These are phyloP conservation scores for Euphydryas editha DNA, from an alignment of 2,888 invertebrate genomes.

Conservation along the genomic window DNA sequence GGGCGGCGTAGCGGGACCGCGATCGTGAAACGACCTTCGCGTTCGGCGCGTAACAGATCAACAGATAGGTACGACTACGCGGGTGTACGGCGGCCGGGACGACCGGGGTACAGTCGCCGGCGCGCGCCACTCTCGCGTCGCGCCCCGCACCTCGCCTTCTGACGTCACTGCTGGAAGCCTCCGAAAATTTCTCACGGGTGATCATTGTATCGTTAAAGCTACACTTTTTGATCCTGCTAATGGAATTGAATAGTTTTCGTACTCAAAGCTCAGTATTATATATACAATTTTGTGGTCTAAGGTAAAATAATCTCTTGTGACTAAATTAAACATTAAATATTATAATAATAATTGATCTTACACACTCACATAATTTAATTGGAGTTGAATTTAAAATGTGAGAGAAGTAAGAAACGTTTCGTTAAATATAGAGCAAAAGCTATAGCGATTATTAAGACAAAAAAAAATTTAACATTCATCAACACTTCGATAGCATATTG, in stretches of 20 bases:
- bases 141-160: constrained; percentile 56
- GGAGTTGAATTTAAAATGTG: too few relatives aligned
- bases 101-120: constrained; percentile 47
- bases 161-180: constrained; percentile 76
- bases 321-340: too few relatives aligned
- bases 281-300: neutral
- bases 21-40: constrained; percentile 66
- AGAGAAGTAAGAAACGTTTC: too few relatives aligned
- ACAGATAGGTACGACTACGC: constrained; percentile 58
- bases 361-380: too few relatives aligned
- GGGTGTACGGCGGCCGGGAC: constrained; percentile 54
- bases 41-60: constrained; percentile 77
- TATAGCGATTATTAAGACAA: too few relatives aligned
- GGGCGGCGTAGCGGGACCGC: constrained; percentile 53
- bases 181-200: constrained; percentile 64
- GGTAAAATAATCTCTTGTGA: too few relatives aligned
- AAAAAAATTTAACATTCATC: too few relatives aligned
- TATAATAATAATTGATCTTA: too few relatives aligned
- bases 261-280: neutral
- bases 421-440: too few relatives aligned
- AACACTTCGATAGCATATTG: too few relatives aligned
- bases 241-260: constrained; percentile 33
- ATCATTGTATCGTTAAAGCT: constrained; percentile 63
- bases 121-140: constrained; percentile 45
- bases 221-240: constrained; percentile 48